phyloP scores from a whole-genome alignment of 30 jellyfish, hydroid and myxozoan species.

The Sanderia malayensis region DNA sequence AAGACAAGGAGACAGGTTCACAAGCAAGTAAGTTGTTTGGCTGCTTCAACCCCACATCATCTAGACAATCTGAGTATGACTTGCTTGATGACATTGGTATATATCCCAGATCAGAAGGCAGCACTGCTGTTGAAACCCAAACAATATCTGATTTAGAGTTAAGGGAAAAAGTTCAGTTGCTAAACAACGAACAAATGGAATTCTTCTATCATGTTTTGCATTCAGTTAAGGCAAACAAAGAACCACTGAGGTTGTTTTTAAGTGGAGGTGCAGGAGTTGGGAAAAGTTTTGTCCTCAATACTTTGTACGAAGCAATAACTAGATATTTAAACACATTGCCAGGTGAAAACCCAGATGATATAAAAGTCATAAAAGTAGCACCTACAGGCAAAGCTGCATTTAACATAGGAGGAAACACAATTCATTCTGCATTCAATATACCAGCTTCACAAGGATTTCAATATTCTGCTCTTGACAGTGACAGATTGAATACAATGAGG shows the following conservation, averaged over 20 bases:
- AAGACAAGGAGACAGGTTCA: slow-evolving; percentile 8
- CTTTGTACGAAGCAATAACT: slow-evolving; percentile 7
- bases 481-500: slow-evolving; percentile 8
- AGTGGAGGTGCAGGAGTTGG: slow-evolving; percentile 29
- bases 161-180: not conserved
- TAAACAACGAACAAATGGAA: slow-evolving; percentile 2
- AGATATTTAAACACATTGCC: not conserved
- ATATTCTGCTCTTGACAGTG: slow-evolving; percentile 2
- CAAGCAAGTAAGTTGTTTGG: slow-evolving; percentile 14
- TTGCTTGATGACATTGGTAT: slow-evolving; percentile 9
- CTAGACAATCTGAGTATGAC: not conserved
- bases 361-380: slow-evolving; percentile 11
- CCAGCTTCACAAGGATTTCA: slow-evolving; percentile 3
- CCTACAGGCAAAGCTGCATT: slow-evolving; percentile 26
- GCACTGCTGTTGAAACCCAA: not conserved
- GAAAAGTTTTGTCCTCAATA: not conserved
- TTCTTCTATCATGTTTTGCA: slow-evolving; percentile 20
- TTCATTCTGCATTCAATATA: slow-evolving; percentile 12
- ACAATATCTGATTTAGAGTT: not conserved
- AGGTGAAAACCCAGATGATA: slow-evolving; percentile 17
- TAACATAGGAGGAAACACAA: slow-evolving; percentile 14
- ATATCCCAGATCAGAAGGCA: slow-evolving; percentile 20
- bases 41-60: slow-evolving; percentile 23
- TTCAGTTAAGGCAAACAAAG: not conserved
- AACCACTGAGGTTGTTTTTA: slow-evolving; percentile 7